These are phyloP conservation scores for Limonius californicus DNA, from an alignment of 1,140 invertebrate genomes.

Conservation along the genomic window DNA sequence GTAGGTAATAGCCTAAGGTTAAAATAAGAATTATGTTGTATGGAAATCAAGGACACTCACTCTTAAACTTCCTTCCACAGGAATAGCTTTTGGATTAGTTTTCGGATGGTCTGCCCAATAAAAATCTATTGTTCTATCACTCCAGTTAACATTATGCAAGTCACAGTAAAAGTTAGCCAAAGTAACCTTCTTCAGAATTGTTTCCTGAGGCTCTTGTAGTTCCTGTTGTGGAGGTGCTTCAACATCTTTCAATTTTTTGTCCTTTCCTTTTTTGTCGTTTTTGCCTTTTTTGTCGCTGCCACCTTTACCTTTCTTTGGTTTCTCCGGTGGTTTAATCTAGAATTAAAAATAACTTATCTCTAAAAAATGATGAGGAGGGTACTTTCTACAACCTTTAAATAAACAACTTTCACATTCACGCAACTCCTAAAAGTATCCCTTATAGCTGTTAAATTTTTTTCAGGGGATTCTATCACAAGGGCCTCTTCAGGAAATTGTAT, in stretches of 20 bases:
- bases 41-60: slow-evolving; percentile 20
- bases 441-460: slow-evolving; percentile 49
- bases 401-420: slow-evolving; percentile 49
- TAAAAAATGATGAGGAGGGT: no score
- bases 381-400: slow-evolving; percentile 45
- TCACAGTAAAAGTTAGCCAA: slow-evolving; percentile 37
- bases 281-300: slow-evolving; percentile 20
- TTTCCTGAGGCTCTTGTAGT: slow-evolving; percentile 18
- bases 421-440: slow-evolving; percentile 51
- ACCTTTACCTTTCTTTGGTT: slow-evolving; percentile 23
- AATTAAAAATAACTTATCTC: no score
- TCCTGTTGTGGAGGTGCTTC: no score
- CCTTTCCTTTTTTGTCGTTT: no score
- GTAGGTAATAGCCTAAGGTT: background rate
- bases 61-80: slow-evolving; percentile 34
- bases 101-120: slow-evolving; percentile 35
- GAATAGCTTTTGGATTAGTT: slow-evolving; percentile 23
- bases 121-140: slow-evolving; percentile 37
- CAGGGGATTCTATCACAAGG: slow-evolving; percentile 46
- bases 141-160: slow-evolving; percentile 37
- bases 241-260: no score
- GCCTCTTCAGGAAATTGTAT: slow-evolving; percentile 51
- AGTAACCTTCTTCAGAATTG: slow-evolving; percentile 35
- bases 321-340: slow-evolving; percentile 14
- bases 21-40: background rate